Evolutionary conservation across 2,113 vertebrate species (phyloP), one percentile per base, ranked within the genome.

Genomic region (Oreotragus oreotragus): DNA sequence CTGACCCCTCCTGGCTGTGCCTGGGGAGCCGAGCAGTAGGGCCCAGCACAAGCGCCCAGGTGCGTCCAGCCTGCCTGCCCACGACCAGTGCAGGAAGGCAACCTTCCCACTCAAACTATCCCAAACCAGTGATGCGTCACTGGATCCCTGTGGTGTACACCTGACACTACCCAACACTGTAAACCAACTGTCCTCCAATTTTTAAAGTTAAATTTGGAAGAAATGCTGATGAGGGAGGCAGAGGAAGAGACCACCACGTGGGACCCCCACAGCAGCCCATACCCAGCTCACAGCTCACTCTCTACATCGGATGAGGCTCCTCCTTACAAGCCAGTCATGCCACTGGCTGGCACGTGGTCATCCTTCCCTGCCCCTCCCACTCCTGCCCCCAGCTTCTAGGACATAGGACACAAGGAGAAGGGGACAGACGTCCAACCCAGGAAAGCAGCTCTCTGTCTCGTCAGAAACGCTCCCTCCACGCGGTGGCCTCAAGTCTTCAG

Each of bases 21-120:
- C 47, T 55, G 28, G 73, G n/a, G 1, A 53, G 23, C 62, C 1
- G 0, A 23, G 8, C 30, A 47, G 36, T 14, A 30, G 30, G 49
- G 8, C 15, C 33, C 27, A 16, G 7, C 27, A 6, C 6, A 7
- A 16, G 19, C 28, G 6, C 39, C 53, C 21, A 16, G 76, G 77
- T 27, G 30, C 1, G 0, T 33, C 7, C n/a, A 47, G 13, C 30
- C 60, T 36, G 19, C 11, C 33, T 25, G 36, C 21, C 33, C 3
- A 62, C 0, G 0, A 77, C 64, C 55, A 33, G 23, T 13, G 7
- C 47, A 5, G 27, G 14, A 27, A 25, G 30, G 83, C 16, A 28
- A 14, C 11, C 45, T 47, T 83, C 36, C 64, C 25, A 16, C 7
- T 60, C 28, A 25, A 53, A 33, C 12, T 30, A 25, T 19, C 60